Percentiles rank a stretch among this genome's conserved stretches.
Evolutionary conservation across 2,888 invertebrate species (phyloP).

Genomic region (Belgica antarctica): DNA sequence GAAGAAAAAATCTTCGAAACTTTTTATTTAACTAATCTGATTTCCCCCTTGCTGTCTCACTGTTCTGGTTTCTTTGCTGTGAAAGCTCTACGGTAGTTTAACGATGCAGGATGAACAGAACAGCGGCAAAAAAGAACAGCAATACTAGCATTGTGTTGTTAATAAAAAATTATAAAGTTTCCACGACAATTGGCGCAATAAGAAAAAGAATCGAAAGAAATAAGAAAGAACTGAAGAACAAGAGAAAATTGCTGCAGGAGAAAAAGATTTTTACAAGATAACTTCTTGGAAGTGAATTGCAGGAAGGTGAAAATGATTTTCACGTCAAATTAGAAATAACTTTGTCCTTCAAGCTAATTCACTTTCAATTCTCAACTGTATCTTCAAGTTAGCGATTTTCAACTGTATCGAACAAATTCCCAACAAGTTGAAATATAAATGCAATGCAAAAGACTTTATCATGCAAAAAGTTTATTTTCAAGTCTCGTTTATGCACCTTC

Average conservation of each 20-base stretch:
- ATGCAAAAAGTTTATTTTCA: slow-evolving; percentile 31
- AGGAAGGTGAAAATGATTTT: too few relatives aligned
- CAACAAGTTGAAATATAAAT: slow-evolving; percentile 32
- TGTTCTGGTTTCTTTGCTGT: not conserved
- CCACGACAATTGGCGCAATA: slow-evolving; percentile 20
- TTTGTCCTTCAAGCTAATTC: too few relatives aligned
- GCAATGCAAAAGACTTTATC: slow-evolving; percentile 36
- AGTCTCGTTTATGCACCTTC: not conserved
- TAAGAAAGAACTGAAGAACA: slow-evolving; percentile 9
- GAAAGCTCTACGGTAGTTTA: slow-evolving; percentile 13
- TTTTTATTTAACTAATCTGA: slow-evolving; percentile 11
- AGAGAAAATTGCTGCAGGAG: not conserved
- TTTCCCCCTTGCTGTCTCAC: not conserved
- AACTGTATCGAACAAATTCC: not conserved
- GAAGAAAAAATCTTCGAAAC: not conserved
- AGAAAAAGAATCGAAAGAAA: too few relatives aligned
- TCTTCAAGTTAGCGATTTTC: too few relatives aligned
- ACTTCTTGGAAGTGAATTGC: too few relatives aligned
- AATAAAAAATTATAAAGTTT: slow-evolving; percentile 29
- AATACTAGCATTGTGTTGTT: slow-evolving; percentile 24
- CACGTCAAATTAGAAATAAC: too few relatives aligned
- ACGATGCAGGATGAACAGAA: slow-evolving; percentile 3
- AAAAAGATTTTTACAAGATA: slow-evolving; percentile 25
- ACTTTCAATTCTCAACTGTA: too few relatives aligned
- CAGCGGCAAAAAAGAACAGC: not conserved